Conservation (phyloP, 2,888 invertebrate genomes). For the Limnephilus marmoratus region DNA sequence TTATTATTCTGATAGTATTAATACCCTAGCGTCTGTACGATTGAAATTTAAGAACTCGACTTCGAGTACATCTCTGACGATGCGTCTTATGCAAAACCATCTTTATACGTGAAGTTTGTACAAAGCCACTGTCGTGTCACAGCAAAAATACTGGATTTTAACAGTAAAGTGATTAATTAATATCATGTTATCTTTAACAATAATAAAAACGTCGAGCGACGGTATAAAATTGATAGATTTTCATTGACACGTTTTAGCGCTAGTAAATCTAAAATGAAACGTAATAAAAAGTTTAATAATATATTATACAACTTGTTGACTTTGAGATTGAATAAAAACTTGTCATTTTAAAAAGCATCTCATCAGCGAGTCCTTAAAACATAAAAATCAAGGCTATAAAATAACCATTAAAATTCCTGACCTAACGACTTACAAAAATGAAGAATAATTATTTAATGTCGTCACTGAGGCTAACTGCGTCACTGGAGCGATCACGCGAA, state of each 20-base stretch:
- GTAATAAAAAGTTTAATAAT: not conserved
- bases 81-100: too few relatives aligned
- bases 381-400: not conserved
- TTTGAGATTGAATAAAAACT: not conserved
- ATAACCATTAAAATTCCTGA: not conserved
- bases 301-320: not conserved
- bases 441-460: too few relatives aligned
- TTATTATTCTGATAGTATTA: too few relatives aligned
- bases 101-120: too few relatives aligned
- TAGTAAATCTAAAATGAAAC: not conserved
- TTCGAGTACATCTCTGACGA: too few relatives aligned
- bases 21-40: too few relatives aligned
- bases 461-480: too few relatives aligned
- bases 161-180: not conserved
- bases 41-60: too few relatives aligned
- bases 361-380: not conserved
- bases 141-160: too few relatives aligned
- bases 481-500: too few relatives aligned
- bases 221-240: not conserved
- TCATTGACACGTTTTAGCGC: not conserved
- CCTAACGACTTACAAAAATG: not conserved
- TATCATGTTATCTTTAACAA: not conserved
- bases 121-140: too few relatives aligned
- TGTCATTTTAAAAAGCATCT: not conserved
- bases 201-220: not conserved